Evolutionary conservation across 1,140 invertebrate species (phyloP), one percentile per base, ranked within the genome.

Genomic region (Ceratina australensis): DNA sequence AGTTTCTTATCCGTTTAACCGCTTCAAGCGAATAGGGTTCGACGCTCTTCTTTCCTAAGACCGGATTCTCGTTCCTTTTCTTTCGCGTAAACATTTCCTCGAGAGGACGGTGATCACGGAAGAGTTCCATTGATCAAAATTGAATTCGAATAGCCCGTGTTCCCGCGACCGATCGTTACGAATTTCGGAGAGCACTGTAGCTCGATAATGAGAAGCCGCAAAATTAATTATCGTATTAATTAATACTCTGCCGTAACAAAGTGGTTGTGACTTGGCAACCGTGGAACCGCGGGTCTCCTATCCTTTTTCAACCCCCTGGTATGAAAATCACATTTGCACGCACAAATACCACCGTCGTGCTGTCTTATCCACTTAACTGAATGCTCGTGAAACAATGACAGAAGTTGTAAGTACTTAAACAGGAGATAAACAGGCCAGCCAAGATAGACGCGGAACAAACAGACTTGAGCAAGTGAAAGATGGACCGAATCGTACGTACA

Each of bases 141-240:
- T 18, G 64, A 15, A 49, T 33, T 2, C 59, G 26, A 22, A 33
- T 0, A 18, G 4, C 8, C 2, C 20, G 5, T 42, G 10, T 24
- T 20, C n/a, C 15, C 20, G 13, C 13, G 42, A 3, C 57, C 4
- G 49, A 28, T 64, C 28, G n/a, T 74, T 1, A 49, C 16, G 20
- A 49, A 20, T 3, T 3, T 0, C 5, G 0, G 15, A 16, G 0
- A 13, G 22, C 13, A 22, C n/a, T 15, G 56, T 49, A 42, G 64
- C 1, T 60, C 12, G 56, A 20, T 47, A 42, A 42, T 42, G 24
- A 20, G 42, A 65, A 24, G 22, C 61, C 63, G 20, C 54, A 63
- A 33, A 69, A 76, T 69, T 79, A 79, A 79, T 79, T 79, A 79
- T 18, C 15, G 47, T 61, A 64, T 63, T 75, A 76, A 75, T 68